Percentiles rank a stretch among this genome's conserved stretches.
Conservation (phyloP, 2,797 vertebrate genomes). For the Sylvilagus floridanus region DNA sequence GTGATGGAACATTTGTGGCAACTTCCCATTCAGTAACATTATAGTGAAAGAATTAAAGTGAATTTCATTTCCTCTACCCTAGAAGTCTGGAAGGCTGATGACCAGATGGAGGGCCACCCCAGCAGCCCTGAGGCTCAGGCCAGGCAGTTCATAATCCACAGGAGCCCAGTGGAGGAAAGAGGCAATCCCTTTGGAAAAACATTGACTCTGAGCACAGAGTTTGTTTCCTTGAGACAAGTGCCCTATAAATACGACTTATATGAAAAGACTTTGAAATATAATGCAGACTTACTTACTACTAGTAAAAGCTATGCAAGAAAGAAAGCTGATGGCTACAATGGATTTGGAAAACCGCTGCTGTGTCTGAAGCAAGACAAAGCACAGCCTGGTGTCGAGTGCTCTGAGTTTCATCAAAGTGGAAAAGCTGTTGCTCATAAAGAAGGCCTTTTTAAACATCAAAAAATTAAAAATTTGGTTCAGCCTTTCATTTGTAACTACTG, state of each 20-base stretch:
- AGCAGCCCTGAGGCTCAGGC: conserved; percentile 58
- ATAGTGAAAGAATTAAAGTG: neutral
- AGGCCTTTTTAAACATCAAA: conserved; percentile 80
- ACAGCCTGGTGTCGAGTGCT: conserved; percentile 63
- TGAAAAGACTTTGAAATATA: conserved; percentile 74
- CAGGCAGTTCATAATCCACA: conserved; percentile 5
- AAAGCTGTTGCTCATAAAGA: conserved; percentile 71
- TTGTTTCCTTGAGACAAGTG: conserved; percentile 75
- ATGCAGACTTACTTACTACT: conserved; percentile 61
- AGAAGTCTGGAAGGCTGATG: conserved; percentile 83
- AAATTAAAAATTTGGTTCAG: conserved; percentile 78
- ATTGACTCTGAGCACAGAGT: conserved; percentile 70
- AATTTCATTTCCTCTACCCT: conserved; percentile 49
- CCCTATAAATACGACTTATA: conserved; percentile 76
- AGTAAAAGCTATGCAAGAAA: conserved; percentile 56
- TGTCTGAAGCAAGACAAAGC: conserved; percentile 74
- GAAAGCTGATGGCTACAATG: conserved; percentile 36
- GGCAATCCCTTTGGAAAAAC: conserved; percentile 65
- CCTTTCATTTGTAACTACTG: conserved; percentile 82
- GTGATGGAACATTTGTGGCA: neutral
- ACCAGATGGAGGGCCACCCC: conserved; percentile 64
- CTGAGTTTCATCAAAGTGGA: conserved; percentile 55
- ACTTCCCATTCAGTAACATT: neutral
- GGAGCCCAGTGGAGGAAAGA: conserved; percentile 70
- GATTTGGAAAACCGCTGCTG: conserved; percentile 73